Evolutionary conservation across 2,888 invertebrate genomes (phyloP), one percentile per base, ranked within the genome.

Genomic region (Drosophila niveifrons): DNA sequence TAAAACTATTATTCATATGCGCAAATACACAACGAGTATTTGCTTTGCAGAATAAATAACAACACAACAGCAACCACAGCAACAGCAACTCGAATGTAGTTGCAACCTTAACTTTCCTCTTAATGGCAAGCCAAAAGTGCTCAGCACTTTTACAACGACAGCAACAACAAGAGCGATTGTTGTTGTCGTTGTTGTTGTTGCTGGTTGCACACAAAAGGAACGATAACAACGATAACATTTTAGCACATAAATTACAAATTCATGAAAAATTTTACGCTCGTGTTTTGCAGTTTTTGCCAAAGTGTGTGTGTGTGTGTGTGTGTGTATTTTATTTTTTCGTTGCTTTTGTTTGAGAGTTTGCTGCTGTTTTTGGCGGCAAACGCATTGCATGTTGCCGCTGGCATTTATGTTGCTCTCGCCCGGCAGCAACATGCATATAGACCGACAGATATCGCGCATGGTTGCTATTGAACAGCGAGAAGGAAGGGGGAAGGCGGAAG

Each of bases 211-310:
- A 83, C 81, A 88, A 86, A 88, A 81, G 84, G 78, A 68, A 80
- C 89, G 83, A 83, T 83, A 83, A 83, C 83, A 83, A 87, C 83
- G 83, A 83, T 83, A 83, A 88, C 89, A 83, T 83, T 83, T 83
- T 83, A 83, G 83, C 83, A 83, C 89, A 83, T 83, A 88, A 83
- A 83, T 83, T 88, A 83, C 83, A 87, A 83, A 83, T 83, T 88
- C 83, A 83, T 83, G 89, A 83, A 83, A 83, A 83, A 83, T 88
- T 88, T 83, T 81, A 87, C 82, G 75, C 84, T 86, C 89, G 75
- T 83, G 89, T 88, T 83, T 78, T 80, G 82, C 66, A 74, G 63
- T 67, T 72, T 43, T 64, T 55, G 23, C 23, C 2, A 23, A 6
- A 1, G 4, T 23, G 23, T 23, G 6, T 23, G 18, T 18, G 18